Evolutionary conservation across 2,888 invertebrate species (phyloP).

Genomic region (Synergus itoensis): DNA sequence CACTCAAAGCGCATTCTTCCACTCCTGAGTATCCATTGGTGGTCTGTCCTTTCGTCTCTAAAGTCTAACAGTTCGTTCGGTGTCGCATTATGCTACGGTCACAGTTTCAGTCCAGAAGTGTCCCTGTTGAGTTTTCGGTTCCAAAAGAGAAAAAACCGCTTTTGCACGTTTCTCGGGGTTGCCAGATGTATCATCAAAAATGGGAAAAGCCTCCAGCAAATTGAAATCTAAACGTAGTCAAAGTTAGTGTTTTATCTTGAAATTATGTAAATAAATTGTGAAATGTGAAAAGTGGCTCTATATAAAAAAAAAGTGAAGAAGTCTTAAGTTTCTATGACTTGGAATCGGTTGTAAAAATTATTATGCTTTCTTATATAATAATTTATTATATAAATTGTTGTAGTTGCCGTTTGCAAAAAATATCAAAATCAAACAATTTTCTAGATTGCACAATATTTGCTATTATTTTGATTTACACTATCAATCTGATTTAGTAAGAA

Average conservation of each 20-base stretch:
- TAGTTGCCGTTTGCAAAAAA: not conserved
- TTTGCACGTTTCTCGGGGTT: not conserved
- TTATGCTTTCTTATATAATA: too few relatives aligned
- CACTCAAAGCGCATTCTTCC: slow-evolving; percentile 24
- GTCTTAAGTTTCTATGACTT: too few relatives aligned
- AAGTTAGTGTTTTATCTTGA: slow-evolving; percentile 63
- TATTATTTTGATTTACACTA: too few relatives aligned
- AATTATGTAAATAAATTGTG: not conserved
- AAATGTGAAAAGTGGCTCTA: not conserved
- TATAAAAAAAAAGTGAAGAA: not conserved
- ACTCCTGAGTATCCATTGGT: slow-evolving; percentile 37
- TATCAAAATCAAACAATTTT: not conserved
- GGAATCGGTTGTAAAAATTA: too few relatives aligned
- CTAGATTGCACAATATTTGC: not conserved
- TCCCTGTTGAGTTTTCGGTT: slow-evolving; percentile 3
- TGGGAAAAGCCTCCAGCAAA: slow-evolving; percentile 73
- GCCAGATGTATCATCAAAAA: slow-evolving; percentile 42
- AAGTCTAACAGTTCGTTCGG: slow-evolving; percentile 26
- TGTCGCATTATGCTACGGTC: slow-evolving; percentile 37
- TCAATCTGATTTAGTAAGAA: not conserved
- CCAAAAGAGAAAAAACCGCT: not conserved
- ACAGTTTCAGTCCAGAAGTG: slow-evolving; percentile 23
- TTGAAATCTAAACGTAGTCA: slow-evolving; percentile 69
- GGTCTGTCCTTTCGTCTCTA: slow-evolving; percentile 37
- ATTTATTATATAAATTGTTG: not conserved